Percentiles rank a stretch among this genome's conserved stretches.
Evolutionary conservation across 1,140 invertebrate species (phyloP).

Genomic region (Sitobion miscanthi): DNA sequence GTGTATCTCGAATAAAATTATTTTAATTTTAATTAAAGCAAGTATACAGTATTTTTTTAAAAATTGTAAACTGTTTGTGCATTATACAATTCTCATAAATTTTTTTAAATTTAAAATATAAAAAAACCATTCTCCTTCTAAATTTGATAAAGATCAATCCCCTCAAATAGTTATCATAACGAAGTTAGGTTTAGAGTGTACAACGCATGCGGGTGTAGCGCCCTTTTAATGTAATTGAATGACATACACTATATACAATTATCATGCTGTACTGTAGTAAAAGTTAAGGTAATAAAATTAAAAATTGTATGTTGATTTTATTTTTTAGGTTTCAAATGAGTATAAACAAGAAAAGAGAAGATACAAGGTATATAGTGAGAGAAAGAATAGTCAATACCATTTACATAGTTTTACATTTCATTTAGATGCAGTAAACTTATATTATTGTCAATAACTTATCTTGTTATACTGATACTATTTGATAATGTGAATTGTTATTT

Average conservation of each 20-base stretch:
- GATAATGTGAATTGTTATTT: slow-evolving; percentile 24
- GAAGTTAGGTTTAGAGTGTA: no score
- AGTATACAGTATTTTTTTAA: no score
- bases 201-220: no score
- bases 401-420: not conserved
- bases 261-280: no score
- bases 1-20: no score
- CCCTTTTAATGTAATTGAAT: not conserved
- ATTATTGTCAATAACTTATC: not conserved
- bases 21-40: no score
- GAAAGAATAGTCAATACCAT: not conserved
- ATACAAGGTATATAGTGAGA: not conserved
- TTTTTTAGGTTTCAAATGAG: not conserved
- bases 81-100: no score
- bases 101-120: no score
- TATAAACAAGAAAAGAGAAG: not conserved
- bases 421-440: slow-evolving; percentile 28
- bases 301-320: not conserved
- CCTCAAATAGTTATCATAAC: no score
- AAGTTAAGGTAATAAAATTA: not conserved
- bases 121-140: no score
- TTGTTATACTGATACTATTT: slow-evolving; percentile 5
- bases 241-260: not conserved
- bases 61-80: no score
- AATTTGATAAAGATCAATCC: no score